Percentiles rank a stretch among this genome's conserved stretches.
Conservation (phyloP, 2,113 vertebrate genomes). For the human (Homo sapiens) region GRCh38 chr12:129184001-129184500, state of each 20-base stretch:
- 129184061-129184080: neutral
- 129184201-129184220: neutral
- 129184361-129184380: neutral
- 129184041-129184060: neutral
- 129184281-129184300: neutral
- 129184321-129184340: no score
- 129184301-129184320: neutral
- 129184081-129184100: neutral
- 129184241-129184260: neutral
- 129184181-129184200: neutral
- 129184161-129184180: neutral
- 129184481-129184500: neutral
- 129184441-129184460: rapidly evolving
- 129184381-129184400: neutral
- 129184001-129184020: neutral
- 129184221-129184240: neutral
- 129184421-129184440: neutral
- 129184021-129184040: neutral
- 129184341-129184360: neutral
- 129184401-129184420: no score
- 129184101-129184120: neutral
- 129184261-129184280: neutral
- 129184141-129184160: neutral
- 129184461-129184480: rapidly evolving
- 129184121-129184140: neutral